Evolutionary conservation across 2,888 invertebrate genomes (phyloP).

Genomic region (Melipona beecheii): DNA sequence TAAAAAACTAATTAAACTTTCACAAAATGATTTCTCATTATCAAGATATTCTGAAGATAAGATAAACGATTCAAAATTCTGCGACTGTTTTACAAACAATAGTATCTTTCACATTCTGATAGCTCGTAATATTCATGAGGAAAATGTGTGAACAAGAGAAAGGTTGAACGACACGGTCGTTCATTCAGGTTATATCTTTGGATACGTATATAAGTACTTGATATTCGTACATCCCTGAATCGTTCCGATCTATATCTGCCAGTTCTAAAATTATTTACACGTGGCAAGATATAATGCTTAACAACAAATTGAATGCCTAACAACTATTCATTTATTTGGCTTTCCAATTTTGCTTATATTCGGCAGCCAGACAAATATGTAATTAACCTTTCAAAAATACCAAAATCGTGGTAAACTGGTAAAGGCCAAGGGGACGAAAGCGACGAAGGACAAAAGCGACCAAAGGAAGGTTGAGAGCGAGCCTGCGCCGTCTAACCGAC

Average conservation of each 20-base stretch:
- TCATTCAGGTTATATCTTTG: slow-evolving; percentile 24
- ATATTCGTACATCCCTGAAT: slow-evolving; percentile 57
- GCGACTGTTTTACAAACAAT: neutral
- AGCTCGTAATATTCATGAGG: neutral
- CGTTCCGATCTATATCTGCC: slow-evolving; percentile 11
- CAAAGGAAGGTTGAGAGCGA: slow-evolving; percentile 51
- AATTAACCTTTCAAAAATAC: slow-evolving; percentile 54
- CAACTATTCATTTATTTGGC: neutral
- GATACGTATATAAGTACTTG: slow-evolving; percentile 30
- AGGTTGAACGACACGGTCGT: slow-evolving; percentile 29
- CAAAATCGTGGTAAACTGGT: slow-evolving; percentile 18
- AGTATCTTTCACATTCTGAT: neutral
- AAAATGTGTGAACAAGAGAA: neutral
- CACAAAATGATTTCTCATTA: slow-evolving; percentile 1
- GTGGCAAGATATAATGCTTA: slow-evolving; percentile 5
- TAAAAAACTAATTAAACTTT: neutral
- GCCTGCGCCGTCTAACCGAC: slow-evolving; percentile 64
- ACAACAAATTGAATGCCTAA: neutral
- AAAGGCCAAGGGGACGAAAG: slow-evolving; percentile 45
- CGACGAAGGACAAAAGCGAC: slow-evolving; percentile 54
- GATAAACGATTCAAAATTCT: slow-evolving; percentile 10
- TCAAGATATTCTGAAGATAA: slow-evolving; percentile 11
- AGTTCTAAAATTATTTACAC: slow-evolving; percentile 50
- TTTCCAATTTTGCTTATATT: neutral
- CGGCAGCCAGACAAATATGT: neutral